These are phyloP conservation scores for Rotaria macrura DNA, from an alignment of 2,888 invertebrate species.

Conservation along the genomic window DNA sequence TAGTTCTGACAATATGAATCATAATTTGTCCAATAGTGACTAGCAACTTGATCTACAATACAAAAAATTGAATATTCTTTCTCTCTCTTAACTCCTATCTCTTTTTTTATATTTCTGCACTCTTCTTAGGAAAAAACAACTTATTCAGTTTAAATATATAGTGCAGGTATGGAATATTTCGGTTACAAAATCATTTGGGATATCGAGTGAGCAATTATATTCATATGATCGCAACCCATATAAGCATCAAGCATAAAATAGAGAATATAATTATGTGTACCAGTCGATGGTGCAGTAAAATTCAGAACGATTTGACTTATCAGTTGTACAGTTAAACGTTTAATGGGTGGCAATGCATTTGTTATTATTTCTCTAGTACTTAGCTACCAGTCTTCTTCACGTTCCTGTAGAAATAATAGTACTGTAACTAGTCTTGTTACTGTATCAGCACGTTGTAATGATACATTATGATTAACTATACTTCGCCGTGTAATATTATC, in stretches of 20 bases:
- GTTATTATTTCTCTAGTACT: conserved; percentile 89
- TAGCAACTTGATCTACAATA: no score
- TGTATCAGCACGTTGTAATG: conserved; percentile 90
- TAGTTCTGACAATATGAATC: no score
- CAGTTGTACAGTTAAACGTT: conserved; percentile 82
- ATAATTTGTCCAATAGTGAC: no score
- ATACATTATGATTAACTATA: conserved; percentile 76
- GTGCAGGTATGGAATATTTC: no score
- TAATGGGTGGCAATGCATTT: conserved; percentile 89
- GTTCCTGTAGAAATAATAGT: conserved; percentile 76
- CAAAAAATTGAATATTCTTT: no score
- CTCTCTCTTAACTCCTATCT: no score
- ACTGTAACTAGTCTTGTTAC: conserved; percentile 90
- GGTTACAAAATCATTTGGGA: conserved; percentile 36
- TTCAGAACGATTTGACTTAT: conserved; percentile 78
- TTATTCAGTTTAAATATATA: no score
- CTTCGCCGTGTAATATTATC: conserved; percentile 40
- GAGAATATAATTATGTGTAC: conserved; percentile 77
- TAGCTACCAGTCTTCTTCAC: conserved; percentile 72
- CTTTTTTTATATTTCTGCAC: no score
- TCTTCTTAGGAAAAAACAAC: no score
- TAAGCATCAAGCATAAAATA: conserved; percentile 99
- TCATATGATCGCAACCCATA: conserved; percentile 98
- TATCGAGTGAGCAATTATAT: conserved; percentile 65
- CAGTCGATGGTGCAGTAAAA: conserved; percentile 74